Evolutionary conservation across 2,797 vertebrate species (phyloP), one percentile per base, ranked within the genome.

Genomic region (Pristis pectinata): DNA sequence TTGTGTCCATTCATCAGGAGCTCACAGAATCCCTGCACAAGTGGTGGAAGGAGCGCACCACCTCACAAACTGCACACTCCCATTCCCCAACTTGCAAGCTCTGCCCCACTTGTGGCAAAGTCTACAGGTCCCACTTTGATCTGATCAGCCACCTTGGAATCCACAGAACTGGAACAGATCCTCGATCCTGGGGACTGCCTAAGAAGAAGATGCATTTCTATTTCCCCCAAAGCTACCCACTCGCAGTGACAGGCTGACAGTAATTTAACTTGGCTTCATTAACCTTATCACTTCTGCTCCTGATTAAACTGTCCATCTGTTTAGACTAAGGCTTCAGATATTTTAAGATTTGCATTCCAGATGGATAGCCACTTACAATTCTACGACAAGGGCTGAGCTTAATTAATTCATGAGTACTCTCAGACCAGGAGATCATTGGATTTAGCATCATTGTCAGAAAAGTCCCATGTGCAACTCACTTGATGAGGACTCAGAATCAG

Each of bases 241-340:
- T 87, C 59, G 30, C 59, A 59, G 83, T 5, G 53, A 61, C 83
- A 87, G 83, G 30, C 59, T 59, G 64, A 15, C 61, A 64, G 61
- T 61, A 61, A 87, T 59, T 56, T 87, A 61, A 53, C 83, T n/a
- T 56, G 56, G 17, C 30, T n/a, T 87, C 56, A 87, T 59, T 87
- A 59, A 87, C 59, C 53, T 87, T 87, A 53, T 87, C 83, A 17
- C 15, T 85, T 53, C 30, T 34, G 56, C 83, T n/a, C 53, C 2
- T 87, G 59, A 87, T 59, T 87, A 87, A 87, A 59, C 83, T n/a
- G 13, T n/a, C 83, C 83, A 87, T 87, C 83, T 87, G 83, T n/a
- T 8, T 17, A 19, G 53, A 56, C 30, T 34, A 83, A 6, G 13
- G 30, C 59, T 34, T 59, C 24, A 87, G 83, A 59, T 56, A 56